Base-by-base conservation (phyloP, 2,113 vertebrate species). In the Perccottus glenii region DNA sequence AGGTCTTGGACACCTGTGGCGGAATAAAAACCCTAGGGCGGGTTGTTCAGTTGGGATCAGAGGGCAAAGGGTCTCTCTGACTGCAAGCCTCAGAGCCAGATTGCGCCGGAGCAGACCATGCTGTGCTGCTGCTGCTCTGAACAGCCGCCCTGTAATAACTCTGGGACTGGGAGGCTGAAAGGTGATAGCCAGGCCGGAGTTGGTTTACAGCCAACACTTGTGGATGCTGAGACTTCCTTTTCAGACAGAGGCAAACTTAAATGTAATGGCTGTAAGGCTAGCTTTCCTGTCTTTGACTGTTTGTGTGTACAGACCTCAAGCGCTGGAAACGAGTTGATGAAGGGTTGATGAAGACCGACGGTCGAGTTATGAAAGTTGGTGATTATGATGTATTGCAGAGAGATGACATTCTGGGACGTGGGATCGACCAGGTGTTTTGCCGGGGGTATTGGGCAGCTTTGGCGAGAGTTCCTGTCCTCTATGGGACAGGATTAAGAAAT, bases 281-380 rank as follows among this genome's bases (percentile, higher is more conserved):
- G 86, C 91, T 92, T 94, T 94, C 93, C 92, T 93, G 91, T 86
- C 89, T 81, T 64, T 75, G 62, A 57, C 52, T 47, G 73, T 80
- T 46, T 73, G 77, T 78, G 82, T 75, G 69, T 12, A 61, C 82
- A 73, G 78, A 81, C 77, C 70, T 12, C 35, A 9, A 11, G 66
- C 59, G n/a, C 42, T 50, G 63, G 80, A 60, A 83, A 79, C 40
- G 33, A 51, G 42, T 70, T 78, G 73, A 83, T 73, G 80, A 72
- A 74, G 50, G 71, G 60, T 79, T 59, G 86, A 85, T 85, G 83
- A 89, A 86, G 81, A 72, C 79, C 40, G 48, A 80, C 51, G 62
- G 50, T 6, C 61, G 81, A 71, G 72, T 68, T 77, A 60, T 80
- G 83, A 81, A 67, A 73, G 77, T 49, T 61, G 71, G 38, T 71